Base-by-base conservation (phyloP, 1,140 invertebrate genomes). In the Hyposmocoma kahamanoa region DNA sequence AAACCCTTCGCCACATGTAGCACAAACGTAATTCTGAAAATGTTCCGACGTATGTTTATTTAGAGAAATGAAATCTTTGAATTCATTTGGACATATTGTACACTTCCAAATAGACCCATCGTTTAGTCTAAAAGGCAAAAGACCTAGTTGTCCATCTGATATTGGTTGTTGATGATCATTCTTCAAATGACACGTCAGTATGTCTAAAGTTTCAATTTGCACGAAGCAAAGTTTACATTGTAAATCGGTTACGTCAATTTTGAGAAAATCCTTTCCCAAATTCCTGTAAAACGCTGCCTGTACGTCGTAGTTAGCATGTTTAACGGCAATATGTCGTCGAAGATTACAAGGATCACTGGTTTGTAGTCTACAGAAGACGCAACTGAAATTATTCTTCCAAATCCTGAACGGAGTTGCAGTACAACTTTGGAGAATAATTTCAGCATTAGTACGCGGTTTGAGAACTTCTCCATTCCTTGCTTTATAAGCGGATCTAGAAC, bases 11-110 rank as follows among this genome's bases (percentile, higher is more conserved):
- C 81, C 81, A 20, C 81, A 84, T 4, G 77, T 76, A 45, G 83
- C 81, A 41, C 81, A 84, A 3, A 83, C 79, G 47, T 82, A 84
- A 42, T 84, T 84, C 30, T 83, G 74, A 24, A 81, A 83, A 47
- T 84, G 81, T 47, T 73, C 71, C 0, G 67, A 52, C 0, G 79
- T 84, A 22, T 84, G 81, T 17, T 79, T 81, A 30, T 75, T 80
- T 15, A 84, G 45, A 4, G 71, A 74, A 0, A 71, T 53, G 26
- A 83, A 84, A 46, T 83, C 75, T 61, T 79, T 83, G 26, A 84
- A 84, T 38, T 76, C 69, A 36, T 81, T 79, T 0, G 73, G 66
- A 53, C 81, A 84, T 20, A 82, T 71, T 0, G 77, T 76, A 28
- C 79, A 84, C 46, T 76, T 76, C 81, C 79, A 83, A 18, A 72